Percentiles rank a stretch among this genome's conserved stretches.
Evolutionary conservation across 2,888 invertebrate species (phyloP).

Genomic region (Brachynemurus nebulosus): DNA sequence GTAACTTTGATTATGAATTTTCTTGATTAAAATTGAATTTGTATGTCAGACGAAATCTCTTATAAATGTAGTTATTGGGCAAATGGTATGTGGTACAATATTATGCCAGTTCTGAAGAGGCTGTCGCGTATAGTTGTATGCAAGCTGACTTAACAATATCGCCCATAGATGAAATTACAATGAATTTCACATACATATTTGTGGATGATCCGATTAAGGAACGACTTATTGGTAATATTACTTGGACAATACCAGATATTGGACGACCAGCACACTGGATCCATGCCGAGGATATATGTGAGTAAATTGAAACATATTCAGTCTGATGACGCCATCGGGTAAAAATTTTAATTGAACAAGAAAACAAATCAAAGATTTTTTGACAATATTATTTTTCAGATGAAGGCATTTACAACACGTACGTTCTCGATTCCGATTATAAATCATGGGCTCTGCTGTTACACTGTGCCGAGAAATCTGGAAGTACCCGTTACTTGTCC

Average conservation of each 20-base stretch:
- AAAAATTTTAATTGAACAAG: too few species aligned
- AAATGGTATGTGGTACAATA: slow-evolving; percentile 79
- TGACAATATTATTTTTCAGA: slow-evolving; percentile 46
- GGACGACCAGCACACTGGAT: slow-evolving; percentile 71
- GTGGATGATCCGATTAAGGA: slow-evolving; percentile 73
- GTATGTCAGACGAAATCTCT: too few species aligned
- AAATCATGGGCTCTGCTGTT: slow-evolving; percentile 68
- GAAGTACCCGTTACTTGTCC: slow-evolving; percentile 64
- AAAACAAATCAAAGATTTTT: too few species aligned
- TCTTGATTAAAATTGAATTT: too few species aligned
- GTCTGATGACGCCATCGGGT: too few species aligned
- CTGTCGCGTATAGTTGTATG: slow-evolving; percentile 76
- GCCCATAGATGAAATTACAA: slow-evolving; percentile 45
- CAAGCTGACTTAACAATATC: slow-evolving; percentile 42
- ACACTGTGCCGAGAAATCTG: slow-evolving; percentile 74
- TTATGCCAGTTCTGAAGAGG: slow-evolving; percentile 79
- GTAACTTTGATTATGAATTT: too few species aligned
- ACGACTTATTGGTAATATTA: slow-evolving; percentile 68
- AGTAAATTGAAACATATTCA: too few species aligned
- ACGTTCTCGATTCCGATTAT: slow-evolving; percentile 73
- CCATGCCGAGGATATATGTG: slow-evolving; percentile 74
- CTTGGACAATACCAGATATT: slow-evolving; percentile 66
- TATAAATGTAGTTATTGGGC: slow-evolving; percentile 71
- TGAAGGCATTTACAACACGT: slow-evolving; percentile 79
- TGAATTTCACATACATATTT: slow-evolving; percentile 81